A percentile compares a stretch with the other conserved stretches of the same genome.
phyloP scores from a whole-genome alignment of 2,797 vertebrate genomes.

The Trachurus trachurus region DNA sequence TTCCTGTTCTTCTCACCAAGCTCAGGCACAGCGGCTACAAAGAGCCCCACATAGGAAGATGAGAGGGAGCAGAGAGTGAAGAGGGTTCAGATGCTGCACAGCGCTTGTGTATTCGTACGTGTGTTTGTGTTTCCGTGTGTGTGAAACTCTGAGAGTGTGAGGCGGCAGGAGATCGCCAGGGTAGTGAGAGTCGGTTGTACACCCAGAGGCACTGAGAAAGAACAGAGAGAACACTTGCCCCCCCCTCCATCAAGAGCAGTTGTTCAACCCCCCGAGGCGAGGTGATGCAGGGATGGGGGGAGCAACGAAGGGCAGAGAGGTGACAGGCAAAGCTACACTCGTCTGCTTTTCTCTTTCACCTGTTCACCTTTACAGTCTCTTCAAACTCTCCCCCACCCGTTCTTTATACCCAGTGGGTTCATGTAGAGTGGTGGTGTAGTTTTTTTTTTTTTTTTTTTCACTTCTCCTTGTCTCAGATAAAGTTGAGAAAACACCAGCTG shows the following conservation, averaged over 20 bases:
- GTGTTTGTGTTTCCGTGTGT: slow-evolving; percentile 72
- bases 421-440: slow-evolving; percentile 66
- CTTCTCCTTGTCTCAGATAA: slow-evolving; percentile 66
- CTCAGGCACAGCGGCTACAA: slow-evolving; percentile 81
- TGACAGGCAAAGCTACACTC: slow-evolving; percentile 77
- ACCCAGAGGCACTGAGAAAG: slow-evolving; percentile 80
- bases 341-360: slow-evolving; percentile 81
- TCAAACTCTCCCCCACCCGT: slow-evolving; percentile 72
- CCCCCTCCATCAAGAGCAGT: slow-evolving; percentile 83
- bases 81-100: slow-evolving; percentile 80
- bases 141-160: slow-evolving; percentile 74
- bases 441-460: slow-evolving; percentile 34
- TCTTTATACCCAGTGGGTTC: slow-evolving; percentile 78
- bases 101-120: slow-evolving; percentile 68
- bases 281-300: slow-evolving; percentile 82
- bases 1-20: slow-evolving; percentile 77
- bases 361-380: slow-evolving; percentile 78
- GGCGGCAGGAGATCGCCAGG: slow-evolving; percentile 84
- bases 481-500: slow-evolving; percentile 74
- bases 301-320: slow-evolving; percentile 74
- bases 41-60: slow-evolving; percentile 86
- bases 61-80: slow-evolving; percentile 80
- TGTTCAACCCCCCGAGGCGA: slow-evolving; percentile 82
- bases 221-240: slow-evolving; percentile 84
- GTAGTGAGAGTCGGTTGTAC: slow-evolving; percentile 83